These are phyloP conservation scores for Drosophila merina DNA, from an alignment of 2,888 invertebrate species.

Conservation along the genomic window DNA sequence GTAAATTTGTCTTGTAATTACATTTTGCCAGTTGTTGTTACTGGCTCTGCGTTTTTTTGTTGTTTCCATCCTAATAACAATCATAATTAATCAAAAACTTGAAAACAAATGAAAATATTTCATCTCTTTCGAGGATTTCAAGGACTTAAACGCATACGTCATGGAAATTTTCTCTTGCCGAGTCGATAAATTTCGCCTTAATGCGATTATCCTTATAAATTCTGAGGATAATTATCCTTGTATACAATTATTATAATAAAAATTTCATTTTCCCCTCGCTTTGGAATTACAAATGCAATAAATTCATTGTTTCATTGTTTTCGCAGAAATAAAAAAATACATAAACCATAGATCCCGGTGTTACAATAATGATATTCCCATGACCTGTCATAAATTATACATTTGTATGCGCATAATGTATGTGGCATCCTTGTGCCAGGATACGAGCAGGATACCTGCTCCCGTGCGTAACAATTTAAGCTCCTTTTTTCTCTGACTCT, in stretches of 20 bases:
- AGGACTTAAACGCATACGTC: not conserved
- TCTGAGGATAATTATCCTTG: not conserved
- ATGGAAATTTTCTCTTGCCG: not conserved
- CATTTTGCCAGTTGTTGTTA: slow-evolving; percentile 46
- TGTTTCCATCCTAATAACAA: slow-evolving; percentile 67
- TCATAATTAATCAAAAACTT: slow-evolving; percentile 69
- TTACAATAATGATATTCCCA: slow-evolving; percentile 51
- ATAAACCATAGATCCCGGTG: slow-evolving; percentile 23
- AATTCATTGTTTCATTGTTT: slow-evolving; percentile 29
- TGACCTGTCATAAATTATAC: slow-evolving; percentile 25
- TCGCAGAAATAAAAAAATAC: too few relatives aligned
- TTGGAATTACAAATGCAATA: slow-evolving; percentile 52
- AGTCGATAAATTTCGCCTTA: slow-evolving; percentile 1
- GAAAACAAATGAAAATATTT: slow-evolving; percentile 7
- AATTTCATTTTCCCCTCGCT: not conserved
- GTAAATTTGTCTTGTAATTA: slow-evolving; percentile 72
- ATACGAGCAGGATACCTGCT: not conserved
- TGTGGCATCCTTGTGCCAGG: slow-evolving; percentile 7
- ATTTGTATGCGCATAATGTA: slow-evolving; percentile 23
- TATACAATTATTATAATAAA: not conserved
- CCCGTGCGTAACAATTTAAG: slow-evolving; percentile 18
- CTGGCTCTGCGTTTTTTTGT: slow-evolving; percentile 6
- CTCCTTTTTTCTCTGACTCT: slow-evolving; percentile 8
- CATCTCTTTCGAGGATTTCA: not conserved
- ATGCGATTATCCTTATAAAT: not conserved